Percentiles rank a stretch among this genome's conserved stretches.
phyloP scores from a whole-genome alignment of 2,888 invertebrate species.

The Parnassius smintheus region DNA sequence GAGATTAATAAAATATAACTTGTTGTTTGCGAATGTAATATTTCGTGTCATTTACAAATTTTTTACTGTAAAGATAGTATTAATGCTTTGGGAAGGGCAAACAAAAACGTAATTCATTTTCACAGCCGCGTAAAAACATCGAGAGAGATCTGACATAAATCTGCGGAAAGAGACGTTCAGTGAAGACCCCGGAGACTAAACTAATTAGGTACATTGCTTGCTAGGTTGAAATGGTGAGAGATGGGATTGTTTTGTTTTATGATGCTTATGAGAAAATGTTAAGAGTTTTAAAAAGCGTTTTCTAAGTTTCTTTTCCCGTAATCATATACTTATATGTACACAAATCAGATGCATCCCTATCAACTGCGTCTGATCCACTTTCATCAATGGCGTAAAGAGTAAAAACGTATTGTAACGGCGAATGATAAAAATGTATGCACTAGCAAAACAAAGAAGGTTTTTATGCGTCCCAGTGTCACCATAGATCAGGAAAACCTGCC shows the following conservation, averaged over 20 bases:
- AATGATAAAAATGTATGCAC: constrained; percentile 16
- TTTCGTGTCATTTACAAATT: constrained; percentile 35
- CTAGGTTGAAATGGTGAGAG: constrained; percentile 48
- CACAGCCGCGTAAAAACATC: constrained; percentile 56
- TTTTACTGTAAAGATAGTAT: constrained; percentile 19
- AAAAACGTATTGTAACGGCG: constrained; percentile 4
- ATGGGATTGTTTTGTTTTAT: constrained; percentile 36
- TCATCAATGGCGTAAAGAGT: too few relatives aligned
- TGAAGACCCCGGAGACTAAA: constrained; percentile 60
- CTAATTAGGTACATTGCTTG: constrained; percentile 71
- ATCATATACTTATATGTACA: too few relatives aligned
- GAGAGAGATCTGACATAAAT: constrained; percentile 60
- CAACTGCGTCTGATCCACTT: too few relatives aligned
- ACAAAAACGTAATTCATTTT: constrained; percentile 55
- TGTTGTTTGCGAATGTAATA: constrained; percentile 44
- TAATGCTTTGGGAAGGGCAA: constrained; percentile 12
- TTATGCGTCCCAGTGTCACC: too few relatives aligned
- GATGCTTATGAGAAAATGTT: constrained; percentile 44
- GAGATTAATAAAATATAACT: constrained; percentile 45
- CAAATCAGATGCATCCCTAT: too few relatives aligned
- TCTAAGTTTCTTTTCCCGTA: not conserved
- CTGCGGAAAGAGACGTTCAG: constrained; percentile 58
- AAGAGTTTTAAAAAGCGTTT: not conserved
- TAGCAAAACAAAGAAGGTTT: too few relatives aligned
- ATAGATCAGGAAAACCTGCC: too few relatives aligned